These are phyloP conservation scores for Nemurella pictetii DNA, from an alignment of 2,888 invertebrate genomes.

Conservation along the genomic window DNA sequence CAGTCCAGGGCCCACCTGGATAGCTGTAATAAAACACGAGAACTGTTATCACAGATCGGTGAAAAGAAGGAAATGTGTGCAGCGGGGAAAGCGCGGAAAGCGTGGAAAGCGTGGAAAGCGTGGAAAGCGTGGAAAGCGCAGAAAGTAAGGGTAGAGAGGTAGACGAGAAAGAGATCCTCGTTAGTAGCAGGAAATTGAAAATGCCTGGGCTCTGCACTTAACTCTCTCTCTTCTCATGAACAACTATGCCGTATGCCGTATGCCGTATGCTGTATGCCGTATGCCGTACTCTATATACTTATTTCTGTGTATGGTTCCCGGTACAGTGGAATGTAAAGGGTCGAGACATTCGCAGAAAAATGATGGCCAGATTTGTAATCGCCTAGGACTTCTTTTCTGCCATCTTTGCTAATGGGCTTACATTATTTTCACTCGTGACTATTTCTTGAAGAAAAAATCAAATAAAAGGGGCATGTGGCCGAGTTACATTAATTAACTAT, in stretches of 20 bases:
- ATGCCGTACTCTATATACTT: neutral
- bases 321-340: too few relatives aligned
- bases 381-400: neutral
- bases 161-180: slow-evolving; percentile 21
- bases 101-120: too few relatives aligned
- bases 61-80: slow-evolving; percentile 1
- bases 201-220: slow-evolving; percentile 24
- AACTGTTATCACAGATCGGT: slow-evolving; percentile 8
- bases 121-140: neutral
- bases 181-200: slow-evolving; percentile 32
- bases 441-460: neutral
- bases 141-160: neutral
- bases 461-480: neutral
- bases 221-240: neutral
- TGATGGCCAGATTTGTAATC: neutral
- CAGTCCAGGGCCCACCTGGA: neutral
- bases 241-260: neutral
- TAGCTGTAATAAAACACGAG: slow-evolving; percentile 22
- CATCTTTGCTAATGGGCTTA: neutral
- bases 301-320: neutral
- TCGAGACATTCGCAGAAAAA: neutral
- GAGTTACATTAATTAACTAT: neutral
- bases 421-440: neutral
- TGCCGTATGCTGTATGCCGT: neutral
- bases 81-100: neutral